Evolutionary conservation across 2,797 vertebrate genomes (phyloP), one percentile per base, ranked within the genome.

Genomic region (Acropternis orthonyx): DNA sequence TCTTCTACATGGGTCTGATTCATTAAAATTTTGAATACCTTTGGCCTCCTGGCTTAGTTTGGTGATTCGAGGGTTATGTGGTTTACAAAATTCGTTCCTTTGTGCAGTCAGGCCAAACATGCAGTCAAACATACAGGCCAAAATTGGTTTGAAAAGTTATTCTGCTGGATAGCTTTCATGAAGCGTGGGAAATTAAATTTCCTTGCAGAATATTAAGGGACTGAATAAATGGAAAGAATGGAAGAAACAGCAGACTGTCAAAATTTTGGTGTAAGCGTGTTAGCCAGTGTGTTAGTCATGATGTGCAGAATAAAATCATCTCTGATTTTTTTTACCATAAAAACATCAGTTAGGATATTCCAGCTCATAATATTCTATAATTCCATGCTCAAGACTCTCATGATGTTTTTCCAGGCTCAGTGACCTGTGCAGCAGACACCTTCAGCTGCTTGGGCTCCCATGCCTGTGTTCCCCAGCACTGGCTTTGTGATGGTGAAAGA

Each of bases 401-500:
- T 18, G 4, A 0, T 52, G n/a, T 58, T 21, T 90, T 96, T 93
- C 24, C 97, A 99, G 99, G 98, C 81, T 98, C 98, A 1, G 98
- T 99, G 95, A 99, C 99, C 10, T 99, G 99, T 93, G 98, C 98
- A 28, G 97, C 98, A 1, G 98, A 98, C 32, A 98, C 98, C 2
- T 99, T 99, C 97, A 99, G 98, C 85, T 99, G 99, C 94, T 98
- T 98, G 7, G 98, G 98, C 51, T 99, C 99, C 8, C 98, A 98
- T 3, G 98, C 98, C 78, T 99, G 99, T 21, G 98, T 99, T 68
- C 98, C 99, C 16, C 98, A 95, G 43, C 98, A 96, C 58, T 99
- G 99, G 99, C 98, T 99, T 78, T 99, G 99, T 75, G 99, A 99
- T 0, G 99, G 99, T 5, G 99, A 99, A 93, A 98, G 98, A 52